Evolutionary conservation across 2,113 vertebrate species (phyloP).

Genomic region (Peromyscus leucopus): DNA sequence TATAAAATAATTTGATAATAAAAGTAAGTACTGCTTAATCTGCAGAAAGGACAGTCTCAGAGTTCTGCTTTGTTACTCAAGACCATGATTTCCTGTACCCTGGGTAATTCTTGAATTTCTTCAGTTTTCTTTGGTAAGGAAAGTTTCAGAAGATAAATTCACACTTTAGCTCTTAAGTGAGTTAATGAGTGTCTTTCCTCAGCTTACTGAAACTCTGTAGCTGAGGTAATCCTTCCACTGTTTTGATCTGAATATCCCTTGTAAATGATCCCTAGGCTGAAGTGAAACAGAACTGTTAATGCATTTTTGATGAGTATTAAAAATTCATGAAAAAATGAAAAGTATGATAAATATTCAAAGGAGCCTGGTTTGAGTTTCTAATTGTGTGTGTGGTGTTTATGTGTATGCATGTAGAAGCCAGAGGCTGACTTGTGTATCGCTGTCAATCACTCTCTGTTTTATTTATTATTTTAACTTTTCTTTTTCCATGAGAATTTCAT

Average conservation of each 20-base stretch:
- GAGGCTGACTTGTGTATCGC: neutral
- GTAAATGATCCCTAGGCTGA: conserved; percentile 80
- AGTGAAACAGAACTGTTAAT: conserved; percentile 84
- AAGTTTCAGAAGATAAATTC: neutral
- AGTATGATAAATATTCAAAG: conserved; percentile 76
- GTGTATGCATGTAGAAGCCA: too few species aligned
- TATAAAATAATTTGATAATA: conserved; percentile 3
- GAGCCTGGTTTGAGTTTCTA: neutral
- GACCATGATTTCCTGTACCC: neutral
- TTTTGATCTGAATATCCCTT: conserved; percentile 80
- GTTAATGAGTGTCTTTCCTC: conserved; percentile 48
- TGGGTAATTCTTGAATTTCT: neutral
- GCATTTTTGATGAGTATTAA: conserved; percentile 86
- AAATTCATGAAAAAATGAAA: conserved; percentile 79
- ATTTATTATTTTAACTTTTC: neutral
- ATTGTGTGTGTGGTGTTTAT: neutral
- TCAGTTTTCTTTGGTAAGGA: conserved; percentile 36
- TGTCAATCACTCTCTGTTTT: neutral
- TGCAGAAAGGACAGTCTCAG: neutral
- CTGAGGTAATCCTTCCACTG: conserved; percentile 36
- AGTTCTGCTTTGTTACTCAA: neutral
- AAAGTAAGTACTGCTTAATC: neutral
- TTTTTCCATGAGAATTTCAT: neutral
- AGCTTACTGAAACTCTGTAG: conserved; percentile 42
- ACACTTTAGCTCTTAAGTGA: neutral